Evolutionary conservation across 2,888 invertebrate species (phyloP), one percentile per base, ranked within the genome.

Genomic region (Drosophila mimica): DNA sequence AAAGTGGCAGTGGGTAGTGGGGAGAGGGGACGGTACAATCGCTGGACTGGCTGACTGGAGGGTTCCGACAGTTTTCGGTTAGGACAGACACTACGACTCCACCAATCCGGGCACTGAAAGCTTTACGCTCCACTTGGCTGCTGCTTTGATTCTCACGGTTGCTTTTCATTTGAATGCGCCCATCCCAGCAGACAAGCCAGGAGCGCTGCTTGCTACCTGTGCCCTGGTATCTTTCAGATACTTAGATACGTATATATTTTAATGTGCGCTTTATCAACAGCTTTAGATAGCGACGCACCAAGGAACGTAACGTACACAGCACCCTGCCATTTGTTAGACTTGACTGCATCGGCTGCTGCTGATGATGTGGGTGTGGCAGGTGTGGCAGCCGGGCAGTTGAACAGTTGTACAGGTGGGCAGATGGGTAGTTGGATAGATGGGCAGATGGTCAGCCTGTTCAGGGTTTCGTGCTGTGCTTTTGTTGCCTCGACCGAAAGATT

Each of bases 251-350:
- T 76, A 76, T 79, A 79, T 87, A 87, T 87, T 84, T 84, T 84
- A 87, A 84, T 87, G 87, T 87, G 78, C 87, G 87, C 87, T 84
- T 84, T 84, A 84, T 84, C 87, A 84, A 84, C 87, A 87, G 87
- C 83, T 84, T 87, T 80, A 82, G 82, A 84, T 83, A 82, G 77
- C 71, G 58, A 52, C 58, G 54, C 31, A 40, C 49, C n/a, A 65
- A 31, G 38, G 65, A 48, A 63, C 25, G 54, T 17, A 43, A n/a
- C 43, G 30, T 54, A 38, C 20, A 34, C 66, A 40, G 63, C 68
- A 38, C 28, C 40, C 65, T 72, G 79, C 66, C 81, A 78, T 77
- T 82, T 74, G 82, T 80, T 73, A 73, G 81, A 79, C 79, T 73
- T 76, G 70, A 81, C 73, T 76, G 76, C 81, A 74, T 70, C 13